Conservation (phyloP, 2,113 vertebrate species). For the Argyrosomus japonicus region DNA sequence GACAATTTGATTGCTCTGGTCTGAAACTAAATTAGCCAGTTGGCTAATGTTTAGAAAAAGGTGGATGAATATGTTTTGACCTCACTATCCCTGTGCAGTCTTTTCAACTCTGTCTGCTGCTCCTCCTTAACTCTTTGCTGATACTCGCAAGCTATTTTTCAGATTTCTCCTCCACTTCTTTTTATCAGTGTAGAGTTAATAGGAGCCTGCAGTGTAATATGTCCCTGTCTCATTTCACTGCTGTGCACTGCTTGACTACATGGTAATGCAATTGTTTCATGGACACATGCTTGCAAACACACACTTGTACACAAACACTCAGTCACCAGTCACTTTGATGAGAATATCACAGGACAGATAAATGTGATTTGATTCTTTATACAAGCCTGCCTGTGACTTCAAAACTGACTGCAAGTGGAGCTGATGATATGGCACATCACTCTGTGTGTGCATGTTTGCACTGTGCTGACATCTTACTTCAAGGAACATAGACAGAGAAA, state of each 20-base stretch:
- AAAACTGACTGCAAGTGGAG: slow-evolving; percentile 43
- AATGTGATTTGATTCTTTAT: slow-evolving; percentile 72
- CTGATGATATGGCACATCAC: slow-evolving; percentile 50
- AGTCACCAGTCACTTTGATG: slow-evolving; percentile 80
- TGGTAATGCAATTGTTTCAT: slow-evolving; percentile 58
- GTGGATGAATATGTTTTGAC: no score
- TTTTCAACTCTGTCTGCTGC: background rate
- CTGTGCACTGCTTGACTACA: slow-evolving; percentile 51
- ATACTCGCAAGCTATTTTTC: background rate
- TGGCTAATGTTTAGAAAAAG: background rate
- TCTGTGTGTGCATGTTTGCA: slow-evolving; percentile 17
- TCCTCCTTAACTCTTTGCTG: slow-evolving; percentile 11
- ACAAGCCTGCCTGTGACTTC: slow-evolving; percentile 45
- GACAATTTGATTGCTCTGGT: background rate
- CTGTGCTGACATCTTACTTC: slow-evolving; percentile 51
- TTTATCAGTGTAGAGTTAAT: slow-evolving; percentile 48
- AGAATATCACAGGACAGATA: slow-evolving; percentile 67
- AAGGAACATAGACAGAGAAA: slow-evolving; percentile 33
- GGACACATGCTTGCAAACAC: slow-evolving; percentile 40
- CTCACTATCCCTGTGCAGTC: background rate
- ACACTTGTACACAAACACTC: slow-evolving; percentile 25
- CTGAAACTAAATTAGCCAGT: background rate
- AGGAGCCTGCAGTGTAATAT: slow-evolving; percentile 41
- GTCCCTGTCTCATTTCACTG: slow-evolving; percentile 62
- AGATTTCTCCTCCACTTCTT: slow-evolving; percentile 12